Evolutionary conservation across 2,797 vertebrate species (phyloP).

Genomic region (Neostethus bicornis): DNA sequence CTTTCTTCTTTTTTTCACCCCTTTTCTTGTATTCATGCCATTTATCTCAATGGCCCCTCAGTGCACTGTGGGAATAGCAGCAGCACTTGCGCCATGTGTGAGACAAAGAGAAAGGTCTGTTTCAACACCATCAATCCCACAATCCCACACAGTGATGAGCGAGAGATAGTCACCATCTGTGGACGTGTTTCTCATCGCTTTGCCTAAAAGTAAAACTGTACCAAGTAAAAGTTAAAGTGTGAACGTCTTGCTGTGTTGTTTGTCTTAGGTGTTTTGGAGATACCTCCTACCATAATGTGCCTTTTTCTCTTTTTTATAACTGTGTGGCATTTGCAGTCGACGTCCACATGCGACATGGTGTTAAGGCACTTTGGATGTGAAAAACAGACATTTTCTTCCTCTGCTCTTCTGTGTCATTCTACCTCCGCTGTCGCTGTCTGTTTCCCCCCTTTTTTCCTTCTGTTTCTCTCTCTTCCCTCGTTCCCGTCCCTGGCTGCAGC

Average conservation of each 20-base stretch:
- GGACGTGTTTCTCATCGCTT: constrained; percentile 76
- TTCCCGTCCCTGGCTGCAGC: constrained; percentile 85
- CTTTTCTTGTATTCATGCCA: constrained; percentile 70
- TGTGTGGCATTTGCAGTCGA: constrained; percentile 48
- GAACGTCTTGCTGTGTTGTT: constrained; percentile 68
- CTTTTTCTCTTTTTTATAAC: constrained; percentile 58
- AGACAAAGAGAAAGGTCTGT: constrained; percentile 81
- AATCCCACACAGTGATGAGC: constrained; percentile 76
- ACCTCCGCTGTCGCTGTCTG: constrained; percentile 57
- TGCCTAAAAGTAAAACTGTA: constrained; percentile 70
- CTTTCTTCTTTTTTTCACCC: constrained; percentile 49
- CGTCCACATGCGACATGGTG: constrained; percentile 44
- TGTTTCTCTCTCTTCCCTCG: constrained; percentile 55
- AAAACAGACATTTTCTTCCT: constrained; percentile 51
- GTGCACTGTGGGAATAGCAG: constrained; percentile 74
- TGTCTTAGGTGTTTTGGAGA: constrained; percentile 66
- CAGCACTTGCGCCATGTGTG: constrained; percentile 74
- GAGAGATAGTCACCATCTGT: constrained; percentile 79
- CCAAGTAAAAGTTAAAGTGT: constrained; percentile 72
- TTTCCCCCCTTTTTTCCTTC: constrained; percentile 55
- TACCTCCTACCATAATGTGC: constrained; percentile 60
- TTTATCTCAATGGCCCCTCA: constrained; percentile 74
- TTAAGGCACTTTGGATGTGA: constrained; percentile 42
- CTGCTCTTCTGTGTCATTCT: constrained; percentile 48
- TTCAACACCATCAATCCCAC: constrained; percentile 79